Evolutionary conservation across 1,140 invertebrate species (phyloP), one percentile per base, ranked within the genome.

Genomic region (Maconellicoccus hirsutus): DNA sequence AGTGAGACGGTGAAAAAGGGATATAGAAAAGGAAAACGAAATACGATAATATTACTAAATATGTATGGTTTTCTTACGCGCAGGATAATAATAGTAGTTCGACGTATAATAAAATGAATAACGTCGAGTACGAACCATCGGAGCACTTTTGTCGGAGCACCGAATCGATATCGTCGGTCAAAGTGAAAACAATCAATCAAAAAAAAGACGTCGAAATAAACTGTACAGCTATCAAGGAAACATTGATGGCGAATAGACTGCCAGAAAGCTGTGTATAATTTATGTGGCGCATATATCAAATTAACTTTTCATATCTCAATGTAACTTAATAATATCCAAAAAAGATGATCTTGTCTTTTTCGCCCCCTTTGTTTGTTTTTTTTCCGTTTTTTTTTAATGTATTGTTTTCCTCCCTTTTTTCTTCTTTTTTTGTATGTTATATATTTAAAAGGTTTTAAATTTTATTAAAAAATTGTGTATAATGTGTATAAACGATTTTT

Each of bases 211-310:
- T 25, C 22, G 77, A 78, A 78, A 80, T 86, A 72, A 86, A 86
- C 78, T 87, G 88, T 7, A 83, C 87, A 76, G 87, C 86, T 73
- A 89, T 89, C 78, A 89, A 89, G 76, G 86, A 88, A 78, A 83
- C 87, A 75, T 82, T 89, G 6, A 86, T 89, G 80, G 86, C 87
- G 66, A 87, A 86, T 77, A 84, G 87, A 77, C 83, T 89, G 75
- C 88, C 88, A 3, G 87, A 89, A 79, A 88, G 86, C 75, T 89
- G 87, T 78, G 87, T 89, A 66, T 66, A 66, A 66, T 66, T 66
- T 66, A 66, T 25, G 21, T 66, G 19, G 21, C 25, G 22, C 25
- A 66, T 12, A 23, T 66, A 66, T 66, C 61, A 19, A 66, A 66
- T 66, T 23, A 66, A 66, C 42, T 52, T 52, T 52, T 52, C 42